Percentiles rank a stretch among this genome's conserved stretches.
phyloP scores from a whole-genome alignment of 1,140 invertebrate species.

The Drosophila prosaltans region DNA sequence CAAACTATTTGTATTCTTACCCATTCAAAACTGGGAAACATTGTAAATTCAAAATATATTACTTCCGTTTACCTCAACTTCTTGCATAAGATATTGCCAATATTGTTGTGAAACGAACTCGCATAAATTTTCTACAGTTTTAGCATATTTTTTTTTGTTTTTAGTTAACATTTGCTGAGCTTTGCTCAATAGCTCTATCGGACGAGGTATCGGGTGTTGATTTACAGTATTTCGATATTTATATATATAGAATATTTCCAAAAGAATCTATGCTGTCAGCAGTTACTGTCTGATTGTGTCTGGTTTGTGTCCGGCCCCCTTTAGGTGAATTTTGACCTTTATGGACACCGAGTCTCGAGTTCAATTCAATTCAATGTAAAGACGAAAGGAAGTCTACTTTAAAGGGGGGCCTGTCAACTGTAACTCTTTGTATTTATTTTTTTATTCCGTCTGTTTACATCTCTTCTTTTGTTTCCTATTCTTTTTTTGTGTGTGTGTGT shows the following conservation, averaged over 20 bases:
- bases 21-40: conserved; percentile 38
- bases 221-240: not conserved
- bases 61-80: conserved; percentile 45
- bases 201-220: conserved; percentile 5
- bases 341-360: conserved; percentile 26
- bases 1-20: conserved; percentile 44
- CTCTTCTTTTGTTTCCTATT: not conserved
- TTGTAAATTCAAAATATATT: conserved; percentile 35
- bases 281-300: conserved; percentile 21
- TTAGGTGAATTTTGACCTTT: conserved; percentile 59
- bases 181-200: conserved; percentile 9
- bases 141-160: conserved; percentile 13
- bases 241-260: too few species aligned
- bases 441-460: too few species aligned
- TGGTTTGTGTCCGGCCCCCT: conserved; percentile 56
- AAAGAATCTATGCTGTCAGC: conserved; percentile 23
- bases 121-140: conserved; percentile 18
- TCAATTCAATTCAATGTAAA: conserved; percentile 17
- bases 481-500: conserved; percentile 34
- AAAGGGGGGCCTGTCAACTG: conserved; percentile 19
- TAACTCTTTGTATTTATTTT: not conserved
- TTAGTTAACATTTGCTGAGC: conserved; percentile 16
- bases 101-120: conserved; percentile 15
- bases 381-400: not conserved
- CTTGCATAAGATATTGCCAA: conserved; percentile 8